Evolutionary conservation across 2,888 invertebrate species (phyloP).

Genomic region (Myopa tessellatipennis): DNA sequence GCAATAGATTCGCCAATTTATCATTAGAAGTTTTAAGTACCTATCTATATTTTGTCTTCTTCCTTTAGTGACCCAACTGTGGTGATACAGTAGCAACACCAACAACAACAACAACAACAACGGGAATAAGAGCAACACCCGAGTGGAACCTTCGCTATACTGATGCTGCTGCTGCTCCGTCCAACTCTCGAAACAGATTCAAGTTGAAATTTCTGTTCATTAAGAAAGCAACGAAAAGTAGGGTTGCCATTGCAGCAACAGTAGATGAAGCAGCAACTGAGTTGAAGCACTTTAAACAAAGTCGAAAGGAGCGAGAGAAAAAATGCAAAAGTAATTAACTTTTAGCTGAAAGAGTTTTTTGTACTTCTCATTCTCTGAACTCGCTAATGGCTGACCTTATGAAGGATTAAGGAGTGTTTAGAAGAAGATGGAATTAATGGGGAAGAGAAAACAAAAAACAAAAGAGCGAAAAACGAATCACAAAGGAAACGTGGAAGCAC

Average conservation of each 20-base stretch:
- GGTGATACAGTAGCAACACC: not conserved
- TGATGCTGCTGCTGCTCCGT: not conserved
- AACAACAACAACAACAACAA: constrained; percentile 8
- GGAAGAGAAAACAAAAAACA: not conserved
- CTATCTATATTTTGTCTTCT: too few species aligned
- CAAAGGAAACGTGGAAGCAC: too few species aligned
- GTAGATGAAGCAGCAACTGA: not conserved
- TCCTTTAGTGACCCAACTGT: not conserved
- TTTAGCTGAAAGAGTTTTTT: not conserved
- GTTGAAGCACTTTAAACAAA: not conserved
- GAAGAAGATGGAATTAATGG: not conserved
- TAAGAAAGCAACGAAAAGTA: not conserved
- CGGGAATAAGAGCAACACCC: not conserved
- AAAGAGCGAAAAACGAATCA: not conserved
- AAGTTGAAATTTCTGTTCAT: not conserved
- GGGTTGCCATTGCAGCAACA: not conserved
- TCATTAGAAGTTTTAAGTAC: not conserved
- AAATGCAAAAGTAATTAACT: constrained; percentile 20
- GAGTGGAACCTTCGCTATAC: not conserved
- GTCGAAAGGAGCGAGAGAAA: not conserved
- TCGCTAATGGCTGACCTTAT: constrained; percentile 16
- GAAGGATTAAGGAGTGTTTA: not conserved
- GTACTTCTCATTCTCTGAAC: not conserved
- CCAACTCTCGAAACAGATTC: not conserved
- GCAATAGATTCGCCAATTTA: not conserved